A percentile compares a stretch with the other conserved stretches of the same genome.
Evolutionary conservation across 2,113 vertebrate species (phyloP).

Genomic region (Ancistrus triradiatus): DNA sequence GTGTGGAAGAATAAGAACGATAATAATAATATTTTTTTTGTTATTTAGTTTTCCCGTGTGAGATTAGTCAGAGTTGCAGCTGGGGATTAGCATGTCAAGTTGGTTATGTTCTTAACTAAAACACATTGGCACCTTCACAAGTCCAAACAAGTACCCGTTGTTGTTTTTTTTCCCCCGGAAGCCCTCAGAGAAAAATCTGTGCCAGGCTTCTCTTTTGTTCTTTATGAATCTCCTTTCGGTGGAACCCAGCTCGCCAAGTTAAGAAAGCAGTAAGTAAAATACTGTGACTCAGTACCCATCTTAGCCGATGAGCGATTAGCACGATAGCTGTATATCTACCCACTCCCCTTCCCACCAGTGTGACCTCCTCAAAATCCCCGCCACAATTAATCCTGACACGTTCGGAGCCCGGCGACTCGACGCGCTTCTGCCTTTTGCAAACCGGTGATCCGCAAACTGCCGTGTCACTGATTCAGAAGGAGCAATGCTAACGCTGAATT

Average conservation of each 20-base stretch:
- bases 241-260: not conserved
- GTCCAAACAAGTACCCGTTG: too few relatives aligned
- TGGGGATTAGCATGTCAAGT: too few relatives aligned
- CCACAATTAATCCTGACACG: constrained; percentile 20
- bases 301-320: constrained; percentile 4
- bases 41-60: too few relatives aligned
- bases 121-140: too few relatives aligned
- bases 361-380: constrained; percentile 30
- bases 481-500: not conserved
- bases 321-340: not conserved
- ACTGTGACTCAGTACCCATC: not conserved
- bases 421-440: constrained; percentile 1
- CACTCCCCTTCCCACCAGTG: constrained; percentile 25
- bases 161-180: constrained; percentile 25
- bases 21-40: too few relatives aligned
- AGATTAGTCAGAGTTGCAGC: too few relatives aligned
- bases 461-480: not conserved
- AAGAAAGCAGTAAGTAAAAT: not conserved
- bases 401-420: not conserved
- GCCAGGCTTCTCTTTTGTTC: too few relatives aligned
- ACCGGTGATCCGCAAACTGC: not conserved
- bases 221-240: too few relatives aligned
- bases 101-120: too few relatives aligned
- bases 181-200: not conserved
- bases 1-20: too few relatives aligned